phyloP scores from a whole-genome alignment of 2,888 invertebrate species.

The Pseudoips prasinana region DNA sequence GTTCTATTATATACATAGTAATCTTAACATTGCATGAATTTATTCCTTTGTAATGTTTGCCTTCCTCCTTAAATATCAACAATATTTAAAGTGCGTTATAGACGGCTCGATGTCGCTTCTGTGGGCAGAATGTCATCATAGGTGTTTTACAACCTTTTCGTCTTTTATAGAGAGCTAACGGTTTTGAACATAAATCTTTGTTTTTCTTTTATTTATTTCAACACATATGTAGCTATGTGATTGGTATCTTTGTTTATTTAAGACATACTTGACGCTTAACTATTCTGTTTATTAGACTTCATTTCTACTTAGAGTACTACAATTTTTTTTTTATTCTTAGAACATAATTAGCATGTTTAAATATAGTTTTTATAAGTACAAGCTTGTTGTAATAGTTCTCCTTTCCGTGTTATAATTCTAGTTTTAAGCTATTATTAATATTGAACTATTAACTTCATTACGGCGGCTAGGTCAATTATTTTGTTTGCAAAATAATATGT shows the following conservation, averaged over 20 bases:
- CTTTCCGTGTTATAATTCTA: too few species aligned
- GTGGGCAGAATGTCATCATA: constrained; percentile 61
- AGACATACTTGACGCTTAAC: too few species aligned
- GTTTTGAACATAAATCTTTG: constrained; percentile 32
- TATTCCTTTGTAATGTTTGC: too few species aligned
- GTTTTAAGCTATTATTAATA: too few species aligned
- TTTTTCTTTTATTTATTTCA: too few species aligned
- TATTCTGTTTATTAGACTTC: neutral
- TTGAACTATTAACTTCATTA: neutral
- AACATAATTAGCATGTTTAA: constrained; percentile 6
- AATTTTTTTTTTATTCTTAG: too few species aligned
- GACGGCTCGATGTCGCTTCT: constrained; percentile 72
- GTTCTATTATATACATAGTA: too few species aligned
- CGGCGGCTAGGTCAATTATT: neutral
- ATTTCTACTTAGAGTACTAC: constrained; percentile 1
- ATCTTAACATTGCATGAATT: too few species aligned
- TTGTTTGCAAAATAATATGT: neutral
- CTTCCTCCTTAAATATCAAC: constrained; percentile 45
- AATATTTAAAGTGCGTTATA: constrained; percentile 62
- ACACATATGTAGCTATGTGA: too few species aligned
- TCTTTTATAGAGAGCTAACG: constrained; percentile 48
- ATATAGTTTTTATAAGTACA: neutral
- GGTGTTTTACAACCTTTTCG: constrained; percentile 49
- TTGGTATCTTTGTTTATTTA: too few species aligned
- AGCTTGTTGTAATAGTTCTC: too few species aligned